Percentiles rank a stretch among this genome's conserved stretches.
phyloP scores from a whole-genome alignment of 2,797 vertebrate species.

The Phylloscopus collybita region DNA sequence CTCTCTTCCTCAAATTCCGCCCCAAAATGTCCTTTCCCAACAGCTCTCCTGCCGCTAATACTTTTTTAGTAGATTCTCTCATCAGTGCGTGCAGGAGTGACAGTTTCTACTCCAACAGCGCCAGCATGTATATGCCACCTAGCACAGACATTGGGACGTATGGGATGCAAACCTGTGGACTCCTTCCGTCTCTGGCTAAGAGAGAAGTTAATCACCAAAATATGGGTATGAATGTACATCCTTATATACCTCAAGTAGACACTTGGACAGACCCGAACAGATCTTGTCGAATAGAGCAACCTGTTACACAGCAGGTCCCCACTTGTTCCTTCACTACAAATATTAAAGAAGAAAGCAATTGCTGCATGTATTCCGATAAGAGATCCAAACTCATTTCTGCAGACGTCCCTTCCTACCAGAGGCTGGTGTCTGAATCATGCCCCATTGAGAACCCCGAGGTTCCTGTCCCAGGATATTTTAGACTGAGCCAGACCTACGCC shows the following conservation, averaged over 20 bases:
- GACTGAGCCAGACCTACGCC: slow-evolving; percentile 97
- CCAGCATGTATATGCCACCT: slow-evolving; percentile 98
- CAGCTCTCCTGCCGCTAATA: slow-evolving; percentile 98
- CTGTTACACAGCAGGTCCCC: slow-evolving; percentile 92
- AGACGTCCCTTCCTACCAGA: slow-evolving; percentile 91
- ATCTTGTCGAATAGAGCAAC: slow-evolving; percentile 94
- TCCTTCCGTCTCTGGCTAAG: slow-evolving; percentile 98
- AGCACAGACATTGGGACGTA: slow-evolving; percentile 98
- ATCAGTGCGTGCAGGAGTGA: slow-evolving; percentile 98
- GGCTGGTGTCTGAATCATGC: slow-evolving; percentile 89
- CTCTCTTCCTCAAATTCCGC: slow-evolving; percentile 92
- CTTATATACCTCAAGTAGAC: slow-evolving; percentile 99
- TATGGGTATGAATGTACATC: slow-evolving; percentile 97
- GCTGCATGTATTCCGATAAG: slow-evolving; percentile 99
- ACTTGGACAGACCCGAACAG: slow-evolving; percentile 96
- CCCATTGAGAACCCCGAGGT: slow-evolving; percentile 94
- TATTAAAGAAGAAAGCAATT: slow-evolving; percentile 99
- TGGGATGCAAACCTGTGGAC: slow-evolving; percentile 99
- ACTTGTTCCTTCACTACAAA: slow-evolving; percentile 95
- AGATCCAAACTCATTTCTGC: slow-evolving; percentile 91
- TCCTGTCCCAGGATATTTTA: slow-evolving; percentile 98
- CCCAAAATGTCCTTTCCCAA: slow-evolving; percentile 99
- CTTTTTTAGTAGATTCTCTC: slow-evolving; percentile 98
- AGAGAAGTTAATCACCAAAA: slow-evolving; percentile 97
- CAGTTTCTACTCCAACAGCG: slow-evolving; percentile 95